Evolutionary conservation across 2,797 vertebrate species (phyloP), one percentile per base, ranked within the genome.

Genomic region (Pangasius krempfi): DNA sequence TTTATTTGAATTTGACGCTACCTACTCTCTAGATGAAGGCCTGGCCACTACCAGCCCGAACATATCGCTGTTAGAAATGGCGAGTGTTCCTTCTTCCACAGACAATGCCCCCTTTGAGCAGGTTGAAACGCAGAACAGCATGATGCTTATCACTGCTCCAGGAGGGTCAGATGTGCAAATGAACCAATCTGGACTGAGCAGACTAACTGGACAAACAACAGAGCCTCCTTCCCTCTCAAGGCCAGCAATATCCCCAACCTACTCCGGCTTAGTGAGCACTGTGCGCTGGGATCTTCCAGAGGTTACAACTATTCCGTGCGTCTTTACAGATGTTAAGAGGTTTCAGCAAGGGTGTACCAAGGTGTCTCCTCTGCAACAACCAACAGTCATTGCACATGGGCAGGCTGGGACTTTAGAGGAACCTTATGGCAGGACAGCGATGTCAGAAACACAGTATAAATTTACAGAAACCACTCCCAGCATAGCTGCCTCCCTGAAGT

Each of bases 1-100:
- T 82, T 58, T 92, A 30, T 94, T 94, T 78, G 92, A 95, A 25
- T 93, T 93, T 25, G 93, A 94, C 40, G 87, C 90, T 13, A 54
- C 89, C 27, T 93, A 93, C 87, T 90, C 93, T 13, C 62, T 89
- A 44, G 93, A 93, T 10, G 90, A 94, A 56, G 87, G 87, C 20
- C 10, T 80, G 58, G 47, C 54, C 4, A 37, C 82, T 56, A 60
- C 47, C 4, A 27, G 79, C 13, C 88, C 50, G 7, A 88, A 88
- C 70, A 68, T 86, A 66, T 90, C 89, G 3, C 44, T 50, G 30
- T 47, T 91, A 72, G 88, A 88, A 52, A 47, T 14, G 40, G 87
- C 84, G 88, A 90, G 62, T 75, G 50, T 52, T n/a, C 62, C 85
- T 25, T 80, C 72, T 81, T 60, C 68, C 76, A 85, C 73, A 79